Evolutionary conservation across 2,888 invertebrate species (phyloP).

Genomic region (Sinodicranocentrus sp.): DNA sequence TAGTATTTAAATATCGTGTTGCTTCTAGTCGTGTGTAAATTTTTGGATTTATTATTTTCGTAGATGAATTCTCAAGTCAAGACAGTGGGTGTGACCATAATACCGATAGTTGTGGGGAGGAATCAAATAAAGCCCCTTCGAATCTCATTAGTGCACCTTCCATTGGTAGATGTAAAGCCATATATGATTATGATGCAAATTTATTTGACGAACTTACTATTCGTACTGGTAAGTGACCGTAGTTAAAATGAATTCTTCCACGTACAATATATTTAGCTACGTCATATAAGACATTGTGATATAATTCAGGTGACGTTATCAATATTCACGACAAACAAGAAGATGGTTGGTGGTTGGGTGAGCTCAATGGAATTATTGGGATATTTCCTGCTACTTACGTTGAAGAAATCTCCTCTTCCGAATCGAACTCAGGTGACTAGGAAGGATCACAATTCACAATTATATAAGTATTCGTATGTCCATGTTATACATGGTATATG

Average conservation of each 20-base stretch:
- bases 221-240: constrained; percentile 82
- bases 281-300: background rate
- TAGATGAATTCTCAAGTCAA: constrained; percentile 90
- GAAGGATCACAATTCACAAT: too few species aligned
- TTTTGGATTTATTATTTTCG: constrained; percentile 70
- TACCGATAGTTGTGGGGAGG: constrained; percentile 75
- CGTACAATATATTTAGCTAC: background rate
- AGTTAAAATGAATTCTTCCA: background rate
- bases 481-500: too few species aligned
- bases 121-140: constrained; percentile 66
- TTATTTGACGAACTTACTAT: constrained; percentile 91
- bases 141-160: constrained; percentile 78
- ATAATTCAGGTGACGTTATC: constrained; percentile 87
- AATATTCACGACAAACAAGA: constrained; percentile 93
- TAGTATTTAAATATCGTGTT: too few species aligned
- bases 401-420: constrained; percentile 83
- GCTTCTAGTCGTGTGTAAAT: too few species aligned
- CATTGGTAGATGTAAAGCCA: constrained; percentile 88
- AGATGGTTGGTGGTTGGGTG: constrained; percentile 97
- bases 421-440: constrained; percentile 57
- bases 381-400: constrained; percentile 97
- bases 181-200: constrained; percentile 93
- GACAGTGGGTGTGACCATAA: constrained; percentile 79
- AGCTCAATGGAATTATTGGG: constrained; percentile 90
- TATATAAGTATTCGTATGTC: too few species aligned